These are phyloP conservation scores for Trichogramma pretiosum DNA, from an alignment of 1,140 invertebrate species.

Conservation along the genomic window DNA sequence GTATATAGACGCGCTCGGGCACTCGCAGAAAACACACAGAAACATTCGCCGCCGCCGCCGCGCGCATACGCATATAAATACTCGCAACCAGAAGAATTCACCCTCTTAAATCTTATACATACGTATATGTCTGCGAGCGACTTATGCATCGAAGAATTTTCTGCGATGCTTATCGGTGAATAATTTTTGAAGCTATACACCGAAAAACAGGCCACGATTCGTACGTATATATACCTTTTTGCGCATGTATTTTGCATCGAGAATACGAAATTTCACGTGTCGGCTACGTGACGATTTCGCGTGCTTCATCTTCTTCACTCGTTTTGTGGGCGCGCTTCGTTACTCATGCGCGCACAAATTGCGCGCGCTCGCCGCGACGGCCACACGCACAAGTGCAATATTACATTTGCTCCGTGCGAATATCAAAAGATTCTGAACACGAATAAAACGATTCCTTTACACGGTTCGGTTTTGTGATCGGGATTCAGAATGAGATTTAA, in stretches of 20 bases:
- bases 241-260: neutral
- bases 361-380: neutral
- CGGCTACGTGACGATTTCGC: neutral
- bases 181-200: slow-evolving; percentile 8
- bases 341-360: neutral
- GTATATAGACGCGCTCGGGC: too few species aligned
- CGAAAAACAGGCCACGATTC: neutral
- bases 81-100: too few species aligned
- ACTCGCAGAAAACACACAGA: too few species aligned
- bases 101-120: slow-evolving; percentile 16
- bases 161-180: slow-evolving; percentile 11
- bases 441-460: too few species aligned
- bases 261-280: slow-evolving; percentile 10
- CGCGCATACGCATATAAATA: neutral
- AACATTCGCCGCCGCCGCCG: neutral
- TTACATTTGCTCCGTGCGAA: too few species aligned
- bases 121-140: too few species aligned
- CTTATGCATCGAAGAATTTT: slow-evolving; percentile 1
- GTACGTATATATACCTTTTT: neutral
- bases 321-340: slow-evolving; percentile 10
- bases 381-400: too few species aligned
- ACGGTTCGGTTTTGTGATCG: too few species aligned
- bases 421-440: too few species aligned
- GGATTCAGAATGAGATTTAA: too few species aligned
- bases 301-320: too few species aligned